Base-by-base conservation (phyloP, 23 tunicate genomes). In the Styela plicata region DNA sequence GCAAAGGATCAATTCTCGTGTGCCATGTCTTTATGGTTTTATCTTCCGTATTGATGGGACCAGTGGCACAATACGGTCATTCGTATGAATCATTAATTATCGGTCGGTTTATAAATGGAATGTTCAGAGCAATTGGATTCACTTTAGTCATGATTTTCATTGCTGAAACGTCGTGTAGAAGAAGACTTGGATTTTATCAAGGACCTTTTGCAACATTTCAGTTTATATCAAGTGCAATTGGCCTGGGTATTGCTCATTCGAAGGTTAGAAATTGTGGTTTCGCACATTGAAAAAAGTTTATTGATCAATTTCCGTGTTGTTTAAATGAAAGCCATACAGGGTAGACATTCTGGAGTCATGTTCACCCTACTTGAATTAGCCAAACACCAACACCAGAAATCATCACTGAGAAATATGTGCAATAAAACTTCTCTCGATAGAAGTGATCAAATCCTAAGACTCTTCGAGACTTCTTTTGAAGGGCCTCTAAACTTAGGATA, bases 1-100 rank as follows among this genome's bases (percentile, higher is more conserved):
- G 71, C 71, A 67, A 67, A 67, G 71, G 71, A 25, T 67, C 71
- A 19, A 67, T 67, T 67, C 18, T 29, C 0, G 19, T 67, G 17
- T 13, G 19, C 24, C 71, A 67, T 24, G 24, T 67, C 30, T 67
- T 67, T 17, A 18, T 29, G 71, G 31, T 67, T 0, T 0, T 67
- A 17, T 67, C 71, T 27, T 25, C 31, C 31, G 30, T 67, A 16
- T 67, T 67, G 24, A 67, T 67, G 71, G 71, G 31, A 1, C 71
- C 71, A 18, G 71, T 29, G 19, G 71, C 71, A 22, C 30, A 1
- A 24, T 67, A 25, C 24, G 13, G 31, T 13, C 71, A 27, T 67
- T 19, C 24, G 17, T 1, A 67, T 22, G 71, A 67, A 67, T 18
- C 31, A 25, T 24, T 67, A 16, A 67, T 67, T 16, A 67, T 67